A percentile compares a stretch with the other conserved stretches of the same genome.
Evolutionary conservation across 2,797 vertebrate species (phyloP).

Genomic region (Melanotaenia boesemani): DNA sequence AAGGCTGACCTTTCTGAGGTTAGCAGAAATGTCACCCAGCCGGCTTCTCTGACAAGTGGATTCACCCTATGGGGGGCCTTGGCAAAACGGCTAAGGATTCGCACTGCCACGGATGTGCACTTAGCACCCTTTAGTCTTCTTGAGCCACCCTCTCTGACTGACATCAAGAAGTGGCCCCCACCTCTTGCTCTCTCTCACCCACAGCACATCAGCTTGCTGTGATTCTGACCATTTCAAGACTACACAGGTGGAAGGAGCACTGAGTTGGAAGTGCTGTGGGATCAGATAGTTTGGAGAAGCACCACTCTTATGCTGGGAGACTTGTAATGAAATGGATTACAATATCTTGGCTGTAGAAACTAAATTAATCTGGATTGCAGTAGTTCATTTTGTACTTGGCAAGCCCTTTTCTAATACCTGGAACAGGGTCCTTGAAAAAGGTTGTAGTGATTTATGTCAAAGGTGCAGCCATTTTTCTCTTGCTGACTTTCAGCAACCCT

Average conservation of each 20-base stretch:
- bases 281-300: conserved; percentile 14
- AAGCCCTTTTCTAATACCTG: neutral
- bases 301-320: neutral
- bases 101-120: conserved; percentile 60
- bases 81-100: conserved; percentile 59
- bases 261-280: conserved; percentile 27
- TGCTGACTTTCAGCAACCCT: neutral
- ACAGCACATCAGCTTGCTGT: neutral
- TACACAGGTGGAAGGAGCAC: conserved; percentile 38
- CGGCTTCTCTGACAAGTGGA: conserved; percentile 77
- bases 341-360: neutral
- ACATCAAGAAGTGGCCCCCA: conserved; percentile 38
- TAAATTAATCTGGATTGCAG: neutral
- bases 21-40: conserved; percentile 84
- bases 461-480: neutral
- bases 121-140: conserved; percentile 74
- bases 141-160: conserved; percentile 40
- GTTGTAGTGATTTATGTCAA: neutral
- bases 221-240: conserved; percentile 6
- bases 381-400: neutral
- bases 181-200: conserved; percentile 35
- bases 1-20: conserved; percentile 85
- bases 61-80: conserved; percentile 65
- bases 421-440: neutral
- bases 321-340: neutral